Evolutionary conservation across 2,113 vertebrate genomes (phyloP), one percentile per base, ranked within the genome.

Genomic region (Chaetodon auriga): DNA sequence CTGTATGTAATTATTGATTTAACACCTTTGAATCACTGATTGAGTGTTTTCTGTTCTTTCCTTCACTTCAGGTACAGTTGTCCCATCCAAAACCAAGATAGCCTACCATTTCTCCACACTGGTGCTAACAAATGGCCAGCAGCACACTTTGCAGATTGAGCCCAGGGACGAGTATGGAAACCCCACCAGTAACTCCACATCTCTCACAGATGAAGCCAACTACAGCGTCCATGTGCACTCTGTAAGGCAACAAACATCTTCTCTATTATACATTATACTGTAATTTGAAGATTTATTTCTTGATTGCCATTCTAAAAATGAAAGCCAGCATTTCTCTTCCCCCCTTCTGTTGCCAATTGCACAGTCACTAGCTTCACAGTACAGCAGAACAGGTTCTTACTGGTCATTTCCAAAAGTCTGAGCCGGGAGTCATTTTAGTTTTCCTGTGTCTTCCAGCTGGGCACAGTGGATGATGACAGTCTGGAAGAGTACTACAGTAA

Each of bases 81-180:
- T 98, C 93, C 98, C 98, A 81, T 97, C 97, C 65, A 99, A 99
- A 95, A 99, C 98, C 81, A 98, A 99, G 95, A 99, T 99, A 55
- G 95, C 97, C 46, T 98, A 96, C 92, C 98, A 99, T 93, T 99
- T 99, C 91, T 99, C 98, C 78, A 99, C 98, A 51, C 94, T 99
- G 92, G 97, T 99, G 82, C 94, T 99, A 92, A 98, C 96, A 18
- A 96, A 95, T 75, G 96, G 97, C 70, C 96, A 99, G 86, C 97
- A 97, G 78, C 98, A 99, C 90, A 98, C 96, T 5, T 94, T 99
- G 87, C 97, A 99, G 89, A 98, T 99, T 83, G 97, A 97, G 85
- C 98, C 98, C 68, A 96, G 98, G 84, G 98, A 99, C 66, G 98
- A 99, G 72, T 99, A 99, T 68, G 97, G 97, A 85, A 99, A 99